These are phyloP conservation scores for Aromia moschata DNA, from an alignment of 2,888 invertebrate genomes.

Conservation along the genomic window DNA sequence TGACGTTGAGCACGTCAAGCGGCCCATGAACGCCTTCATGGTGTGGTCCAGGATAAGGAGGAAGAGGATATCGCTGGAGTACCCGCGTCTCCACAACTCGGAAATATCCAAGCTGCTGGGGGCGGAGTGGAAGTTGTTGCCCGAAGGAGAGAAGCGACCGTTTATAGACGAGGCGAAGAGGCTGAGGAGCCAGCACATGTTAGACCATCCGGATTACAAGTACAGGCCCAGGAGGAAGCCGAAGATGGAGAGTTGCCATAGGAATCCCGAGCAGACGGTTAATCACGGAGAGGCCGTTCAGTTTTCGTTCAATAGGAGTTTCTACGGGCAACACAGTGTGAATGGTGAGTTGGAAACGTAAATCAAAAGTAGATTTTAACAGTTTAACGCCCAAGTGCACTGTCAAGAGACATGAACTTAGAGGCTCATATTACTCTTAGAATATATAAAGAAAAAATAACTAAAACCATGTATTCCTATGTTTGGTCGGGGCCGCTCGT, in stretches of 20 bases:
- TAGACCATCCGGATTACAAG: conserved; percentile 62
- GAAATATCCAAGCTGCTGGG: conserved; percentile 86
- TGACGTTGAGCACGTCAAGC: conserved; percentile 65
- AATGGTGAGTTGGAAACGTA: conserved; percentile 5
- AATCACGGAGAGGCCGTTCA: conserved; percentile 32
- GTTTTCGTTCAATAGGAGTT: conserved; percentile 38
- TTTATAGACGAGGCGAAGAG: conserved; percentile 89
- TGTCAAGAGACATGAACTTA: too few relatives aligned
- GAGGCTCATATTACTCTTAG: too few relatives aligned
- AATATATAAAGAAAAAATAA: too few relatives aligned
- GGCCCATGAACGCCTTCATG: conserved; percentile 96
- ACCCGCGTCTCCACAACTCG: conserved; percentile 81
- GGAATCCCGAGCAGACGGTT: conserved; percentile 16
- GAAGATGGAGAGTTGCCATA: conserved; percentile 45
- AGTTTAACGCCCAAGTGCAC: too few relatives aligned
- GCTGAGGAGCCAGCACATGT: conserved; percentile 59
- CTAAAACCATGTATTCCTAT: too few relatives aligned
- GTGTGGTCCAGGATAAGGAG: conserved; percentile 82
- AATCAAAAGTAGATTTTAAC: too few relatives aligned
- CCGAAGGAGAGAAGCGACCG: conserved; percentile 82
- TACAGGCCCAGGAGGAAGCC: conserved; percentile 60
- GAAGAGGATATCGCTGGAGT: conserved; percentile 83
- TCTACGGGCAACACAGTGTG: conserved; percentile 38
- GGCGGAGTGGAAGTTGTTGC: conserved; percentile 84
- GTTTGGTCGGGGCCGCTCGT: too few relatives aligned